phyloP scores from a whole-genome alignment of 1,140 invertebrate species.

The Sycophila sp. region DNA sequence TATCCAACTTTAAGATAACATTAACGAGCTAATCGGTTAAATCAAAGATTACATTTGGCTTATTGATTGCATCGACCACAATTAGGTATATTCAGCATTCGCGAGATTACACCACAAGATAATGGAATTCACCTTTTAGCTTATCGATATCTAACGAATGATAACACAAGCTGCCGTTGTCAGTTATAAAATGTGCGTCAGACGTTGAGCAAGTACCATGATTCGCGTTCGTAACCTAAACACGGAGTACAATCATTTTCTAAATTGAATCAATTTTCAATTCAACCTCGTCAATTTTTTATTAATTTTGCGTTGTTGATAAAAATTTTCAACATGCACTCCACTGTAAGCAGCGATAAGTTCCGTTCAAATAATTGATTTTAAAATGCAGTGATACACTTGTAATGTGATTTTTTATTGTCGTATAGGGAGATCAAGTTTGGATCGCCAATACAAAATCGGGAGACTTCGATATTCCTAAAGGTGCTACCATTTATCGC shows the following conservation, averaged over 20 bases:
- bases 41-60: not conserved
- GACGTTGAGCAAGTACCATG: not conserved
- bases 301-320: too few relatives aligned
- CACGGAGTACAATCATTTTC: not conserved
- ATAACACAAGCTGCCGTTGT: not conserved
- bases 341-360: not conserved
- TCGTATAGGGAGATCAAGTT: conserved; percentile 97
- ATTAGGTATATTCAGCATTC: not conserved
- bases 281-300: too few relatives aligned
- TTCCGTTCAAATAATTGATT: too few relatives aligned
- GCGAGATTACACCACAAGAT: conserved; percentile 1
- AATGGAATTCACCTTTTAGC: conserved; percentile 6
- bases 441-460: conserved; percentile 95
- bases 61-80: not conserved
- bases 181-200: not conserved
- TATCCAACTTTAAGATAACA: too few relatives aligned
- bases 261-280: not conserved
- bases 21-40: too few relatives aligned
- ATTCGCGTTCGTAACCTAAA: not conserved
- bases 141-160: conserved; percentile 10
- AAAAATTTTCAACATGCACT: conserved; percentile 6
- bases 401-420: conserved; percentile 1
- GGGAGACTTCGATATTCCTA: conserved; percentile 94
- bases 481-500: conserved; percentile 92
- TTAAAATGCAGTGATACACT: not conserved